phyloP scores from a whole-genome alignment of 2,797 vertebrate genomes.

The Dallia pectoralis region DNA sequence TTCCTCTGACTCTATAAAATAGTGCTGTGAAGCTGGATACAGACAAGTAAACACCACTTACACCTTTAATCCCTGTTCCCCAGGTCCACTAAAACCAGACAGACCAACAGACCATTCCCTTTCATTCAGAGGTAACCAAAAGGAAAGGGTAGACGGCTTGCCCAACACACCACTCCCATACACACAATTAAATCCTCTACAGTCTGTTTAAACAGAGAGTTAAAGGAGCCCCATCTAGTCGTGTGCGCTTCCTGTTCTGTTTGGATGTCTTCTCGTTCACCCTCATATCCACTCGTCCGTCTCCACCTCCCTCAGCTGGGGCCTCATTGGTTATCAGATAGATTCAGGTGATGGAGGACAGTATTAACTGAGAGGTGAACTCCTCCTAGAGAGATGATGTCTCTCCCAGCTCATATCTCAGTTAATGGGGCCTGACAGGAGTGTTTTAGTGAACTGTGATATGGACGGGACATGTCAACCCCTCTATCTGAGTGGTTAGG shows the following conservation, averaged over 20 bases:
- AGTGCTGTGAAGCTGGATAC: not conserved
- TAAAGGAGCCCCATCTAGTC: slow-evolving; percentile 9
- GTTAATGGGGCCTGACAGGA: slow-evolving; percentile 61
- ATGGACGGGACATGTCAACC: not conserved
- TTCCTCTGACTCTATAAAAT: not conserved
- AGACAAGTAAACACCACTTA: not conserved
- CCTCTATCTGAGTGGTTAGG: slow-evolving; percentile 31
- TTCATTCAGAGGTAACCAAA: not conserved
- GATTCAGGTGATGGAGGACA: slow-evolving; percentile 26
- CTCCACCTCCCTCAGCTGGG: slow-evolving; percentile 11
- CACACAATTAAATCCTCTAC: not conserved
- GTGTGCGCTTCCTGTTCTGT: slow-evolving; percentile 41
- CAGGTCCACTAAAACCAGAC: not conserved
- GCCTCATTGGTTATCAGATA: not conserved
- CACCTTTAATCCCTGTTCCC: not conserved
- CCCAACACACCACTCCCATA: too few relatives aligned
- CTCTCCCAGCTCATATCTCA: slow-evolving; percentile 60
- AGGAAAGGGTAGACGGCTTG: not conserved
- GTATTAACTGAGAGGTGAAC: slow-evolving; percentile 66
- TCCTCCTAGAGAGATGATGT: slow-evolving; percentile 62
- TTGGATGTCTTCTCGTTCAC: slow-evolving; percentile 14
- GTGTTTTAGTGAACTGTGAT: not conserved
- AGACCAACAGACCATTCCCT: not conserved
- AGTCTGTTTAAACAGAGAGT: slow-evolving; percentile 1
- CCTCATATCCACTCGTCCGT: not conserved